Conservation (phyloP, 2,888 invertebrate genomes). For the Spilosoma lubricipeda region DNA sequence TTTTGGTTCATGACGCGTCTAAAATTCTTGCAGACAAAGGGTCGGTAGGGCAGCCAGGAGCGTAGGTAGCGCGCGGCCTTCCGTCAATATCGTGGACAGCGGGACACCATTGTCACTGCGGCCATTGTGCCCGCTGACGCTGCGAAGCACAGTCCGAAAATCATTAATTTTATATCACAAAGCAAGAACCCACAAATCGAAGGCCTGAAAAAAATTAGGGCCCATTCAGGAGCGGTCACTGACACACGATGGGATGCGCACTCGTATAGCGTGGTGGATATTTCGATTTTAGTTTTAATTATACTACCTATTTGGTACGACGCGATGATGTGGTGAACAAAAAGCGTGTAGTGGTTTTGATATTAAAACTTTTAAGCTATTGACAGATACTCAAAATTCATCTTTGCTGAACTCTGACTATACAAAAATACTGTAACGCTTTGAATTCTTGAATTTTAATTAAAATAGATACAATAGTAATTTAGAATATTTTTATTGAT, state of each 20-base stretch:
- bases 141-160: conserved; percentile 83
- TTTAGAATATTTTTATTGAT: too few relatives aligned
- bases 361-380: conserved; percentile 49
- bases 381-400: conserved; percentile 2
- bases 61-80: conserved; percentile 80
- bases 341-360: conserved; percentile 39
- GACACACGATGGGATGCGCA: conserved; percentile 69
- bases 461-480: background rate
- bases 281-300: conserved; percentile 79
- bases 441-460: background rate
- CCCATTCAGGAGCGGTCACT: conserved; percentile 80
- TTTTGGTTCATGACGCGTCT: conserved; percentile 76
- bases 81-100: conserved; percentile 84
- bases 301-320: conserved; percentile 52
- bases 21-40: conserved; percentile 79
- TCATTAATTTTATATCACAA: conserved; percentile 86
- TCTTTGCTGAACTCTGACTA: background rate
- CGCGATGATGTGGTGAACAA: conserved; percentile 39
- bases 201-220: conserved; percentile 79
- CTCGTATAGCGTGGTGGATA: conserved; percentile 59
- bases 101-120: conserved; percentile 83
- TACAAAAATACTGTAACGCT: background rate
- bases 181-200: conserved; percentile 85
- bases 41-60: conserved; percentile 68
- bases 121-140: conserved; percentile 76